A percentile compares a stretch with the other conserved stretches of the same genome.
These are phyloP conservation scores for Sebastolobus altivelis DNA, from an alignment of 2,797 vertebrate genomes.

Conservation along the genomic window DNA sequence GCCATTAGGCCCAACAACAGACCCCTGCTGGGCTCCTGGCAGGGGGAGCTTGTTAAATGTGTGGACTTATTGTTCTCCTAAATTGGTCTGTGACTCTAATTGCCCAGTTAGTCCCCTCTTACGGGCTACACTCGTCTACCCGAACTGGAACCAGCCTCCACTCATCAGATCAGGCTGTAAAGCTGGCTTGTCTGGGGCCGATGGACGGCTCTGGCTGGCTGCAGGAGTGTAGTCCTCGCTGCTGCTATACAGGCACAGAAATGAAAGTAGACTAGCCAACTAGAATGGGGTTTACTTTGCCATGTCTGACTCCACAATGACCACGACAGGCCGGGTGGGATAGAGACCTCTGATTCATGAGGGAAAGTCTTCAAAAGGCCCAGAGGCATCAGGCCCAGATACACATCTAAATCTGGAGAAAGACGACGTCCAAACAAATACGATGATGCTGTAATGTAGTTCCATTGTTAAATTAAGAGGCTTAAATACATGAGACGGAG, in stretches of 20 bases:
- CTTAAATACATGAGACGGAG: constrained; percentile 30
- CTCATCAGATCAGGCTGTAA: constrained; percentile 75
- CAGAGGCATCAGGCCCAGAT: constrained; percentile 60
- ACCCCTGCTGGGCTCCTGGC: constrained; percentile 76
- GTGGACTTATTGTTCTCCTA: constrained; percentile 84
- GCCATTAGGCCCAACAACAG: constrained; percentile 85
- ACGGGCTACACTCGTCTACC: constrained; percentile 75
- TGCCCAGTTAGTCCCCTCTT: constrained; percentile 84
- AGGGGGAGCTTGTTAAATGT: constrained; percentile 80
- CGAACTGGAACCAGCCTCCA: constrained; percentile 70
- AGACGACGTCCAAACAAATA: constrained; percentile 70
- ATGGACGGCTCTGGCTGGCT: constrained; percentile 28
- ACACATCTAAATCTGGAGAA: constrained; percentile 74
- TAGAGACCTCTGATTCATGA: constrained; percentile 62
- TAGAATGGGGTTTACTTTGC: constrained; percentile 32
- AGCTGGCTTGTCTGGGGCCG: constrained; percentile 62
- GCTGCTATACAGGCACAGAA: constrained; percentile 20
- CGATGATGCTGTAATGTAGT: constrained; percentile 50
- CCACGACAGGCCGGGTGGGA: constrained; percentile 31
- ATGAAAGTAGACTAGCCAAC: constrained; percentile 13
- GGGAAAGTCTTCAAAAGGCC: constrained; percentile 47
- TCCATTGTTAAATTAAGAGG: constrained; percentile 48
- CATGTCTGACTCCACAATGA: constrained; percentile 37
- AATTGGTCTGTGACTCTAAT: constrained; percentile 87
- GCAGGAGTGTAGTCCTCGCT: constrained; percentile 17